Base-by-base conservation (phyloP, 2,888 invertebrate genomes). In the Mactromeris polynyma region DNA sequence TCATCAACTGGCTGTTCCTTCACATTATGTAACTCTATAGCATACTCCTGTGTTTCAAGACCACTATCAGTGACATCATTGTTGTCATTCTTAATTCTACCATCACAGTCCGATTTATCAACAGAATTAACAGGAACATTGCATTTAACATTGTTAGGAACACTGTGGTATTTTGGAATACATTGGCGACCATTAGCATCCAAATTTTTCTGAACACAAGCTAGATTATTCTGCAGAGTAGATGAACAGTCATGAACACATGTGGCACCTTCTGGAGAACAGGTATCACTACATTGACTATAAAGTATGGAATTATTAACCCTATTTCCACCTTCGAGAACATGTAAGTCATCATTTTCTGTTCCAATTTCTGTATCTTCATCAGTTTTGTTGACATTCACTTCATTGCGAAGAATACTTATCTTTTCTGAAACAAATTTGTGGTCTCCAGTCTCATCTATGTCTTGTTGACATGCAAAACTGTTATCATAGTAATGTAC, bases 401-500 rank as follows among this genome's bases (percentile, higher is more conserved):
- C 26, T 64, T 64, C 58, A 11, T 64, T n/a, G n/a, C 0, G n/a
- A 2, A n/a, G 0, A 64, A 64, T 64, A 26, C 42, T 33, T 46
- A 19, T 42, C 2, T 33, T 73, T 46, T 73, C 73, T 73, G 58
- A 64, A 2, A 64, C 11, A 11, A 26, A n/a, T 9, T 6, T 4
- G 80, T 87, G 79, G 73, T 86, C 83, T 26, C 86, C 84, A n/a
- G 80, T 83, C 77, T 86, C 86, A 78, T 86, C 86, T 19, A 80
- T n/a, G 21, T 42, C 19, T 14, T 38, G 26, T 82, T 40, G 14
- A 33, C 19, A 9, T 17, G 19, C 58, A 64, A 4, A 64, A 64
- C 58, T 64, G 58, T 64, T 64, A 9, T 26, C 26, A 64, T 64
- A 26, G 58, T 26, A 64, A 64, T 26, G n/a, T 64, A 26, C 9